These are phyloP conservation scores for Solen grandis DNA, from an alignment of 1,140 invertebrate genomes.

Conservation along the genomic window DNA sequence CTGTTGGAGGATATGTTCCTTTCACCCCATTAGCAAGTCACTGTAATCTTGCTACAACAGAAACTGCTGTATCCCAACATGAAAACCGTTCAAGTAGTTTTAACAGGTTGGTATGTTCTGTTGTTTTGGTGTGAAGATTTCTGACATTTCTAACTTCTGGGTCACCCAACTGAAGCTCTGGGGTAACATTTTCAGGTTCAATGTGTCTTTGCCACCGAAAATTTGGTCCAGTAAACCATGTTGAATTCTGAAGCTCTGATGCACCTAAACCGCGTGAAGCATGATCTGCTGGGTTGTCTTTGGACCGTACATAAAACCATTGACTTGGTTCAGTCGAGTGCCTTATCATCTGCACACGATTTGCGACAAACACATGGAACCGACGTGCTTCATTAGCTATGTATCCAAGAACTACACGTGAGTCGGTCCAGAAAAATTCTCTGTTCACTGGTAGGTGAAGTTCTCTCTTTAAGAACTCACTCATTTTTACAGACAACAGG, in stretches of 20 bases:
- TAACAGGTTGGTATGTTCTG: not conserved
- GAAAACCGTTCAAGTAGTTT: conserved; percentile 22
- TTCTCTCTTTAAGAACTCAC: conserved; percentile 41
- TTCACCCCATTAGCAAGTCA: not conserved
- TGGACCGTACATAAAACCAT: conserved; percentile 54
- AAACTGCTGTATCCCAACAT: conserved; percentile 16
- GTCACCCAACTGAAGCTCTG: not conserved
- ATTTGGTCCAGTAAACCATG: conserved; percentile 47
- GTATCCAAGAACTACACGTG: conserved; percentile 49
- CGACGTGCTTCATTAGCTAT: conserved; percentile 57
- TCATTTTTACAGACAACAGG: conserved; percentile 56
- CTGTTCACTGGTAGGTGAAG: conserved; percentile 18
- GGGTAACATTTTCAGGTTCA: not conserved
- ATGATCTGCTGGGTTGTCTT: conserved; percentile 57
- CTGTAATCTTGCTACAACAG: conserved; percentile 28
- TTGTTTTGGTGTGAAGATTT: not conserved
- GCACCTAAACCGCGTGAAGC: conserved; percentile 22
- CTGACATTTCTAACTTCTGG: conserved; percentile 13
- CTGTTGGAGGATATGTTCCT: conserved; percentile 1
- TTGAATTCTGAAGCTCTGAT: conserved; percentile 8
- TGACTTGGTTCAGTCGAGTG: conserved; percentile 48
- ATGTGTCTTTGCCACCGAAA: conserved; percentile 43
- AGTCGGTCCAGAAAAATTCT: conserved; percentile 54
- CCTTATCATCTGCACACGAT: conserved; percentile 59
- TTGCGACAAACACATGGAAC: conserved; percentile 63